Evolutionary conservation across 2,113 vertebrate species (phyloP).

Genomic region (Felis chaus): DNA sequence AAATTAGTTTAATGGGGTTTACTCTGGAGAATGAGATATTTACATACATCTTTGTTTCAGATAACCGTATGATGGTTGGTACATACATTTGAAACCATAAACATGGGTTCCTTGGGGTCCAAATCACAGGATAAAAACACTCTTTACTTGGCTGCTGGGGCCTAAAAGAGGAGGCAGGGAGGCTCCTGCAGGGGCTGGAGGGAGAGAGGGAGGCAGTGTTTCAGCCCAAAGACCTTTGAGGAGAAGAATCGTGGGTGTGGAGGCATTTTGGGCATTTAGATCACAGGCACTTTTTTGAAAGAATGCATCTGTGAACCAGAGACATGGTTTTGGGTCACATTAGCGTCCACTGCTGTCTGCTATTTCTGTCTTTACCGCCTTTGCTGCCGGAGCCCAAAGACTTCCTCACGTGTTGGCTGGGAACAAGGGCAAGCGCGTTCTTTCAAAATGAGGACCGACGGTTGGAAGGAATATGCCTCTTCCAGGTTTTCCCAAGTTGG

Average conservation of each 20-base stretch:
- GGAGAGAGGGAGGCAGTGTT: neutral
- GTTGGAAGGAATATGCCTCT: neutral
- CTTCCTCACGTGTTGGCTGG: neutral
- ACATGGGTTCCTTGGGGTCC: neutral
- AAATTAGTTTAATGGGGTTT: neutral
- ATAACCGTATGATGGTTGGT: neutral
- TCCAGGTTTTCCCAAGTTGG: neutral
- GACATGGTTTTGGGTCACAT: neutral
- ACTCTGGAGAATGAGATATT: neutral
- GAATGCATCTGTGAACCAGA: neutral
- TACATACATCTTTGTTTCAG: neutral
- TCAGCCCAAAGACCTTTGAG: neutral
- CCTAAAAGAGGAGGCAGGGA: neutral
- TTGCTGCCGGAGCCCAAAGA: neutral
- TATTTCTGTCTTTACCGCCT: neutral
- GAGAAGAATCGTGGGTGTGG: neutral
- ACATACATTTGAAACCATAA: conserved; percentile 41
- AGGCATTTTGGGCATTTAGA: neutral
- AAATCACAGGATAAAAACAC: neutral
- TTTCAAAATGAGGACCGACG: neutral
- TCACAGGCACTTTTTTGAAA: neutral
- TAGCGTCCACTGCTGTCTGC: neutral
- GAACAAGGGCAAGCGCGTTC: neutral
- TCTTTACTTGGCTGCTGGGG: neutral
- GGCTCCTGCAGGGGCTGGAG: neutral